Percentiles rank a stretch among this genome's conserved stretches.
phyloP scores from a whole-genome alignment of 2,113 vertebrate genomes.

The Lepidothrix coronata region DNA sequence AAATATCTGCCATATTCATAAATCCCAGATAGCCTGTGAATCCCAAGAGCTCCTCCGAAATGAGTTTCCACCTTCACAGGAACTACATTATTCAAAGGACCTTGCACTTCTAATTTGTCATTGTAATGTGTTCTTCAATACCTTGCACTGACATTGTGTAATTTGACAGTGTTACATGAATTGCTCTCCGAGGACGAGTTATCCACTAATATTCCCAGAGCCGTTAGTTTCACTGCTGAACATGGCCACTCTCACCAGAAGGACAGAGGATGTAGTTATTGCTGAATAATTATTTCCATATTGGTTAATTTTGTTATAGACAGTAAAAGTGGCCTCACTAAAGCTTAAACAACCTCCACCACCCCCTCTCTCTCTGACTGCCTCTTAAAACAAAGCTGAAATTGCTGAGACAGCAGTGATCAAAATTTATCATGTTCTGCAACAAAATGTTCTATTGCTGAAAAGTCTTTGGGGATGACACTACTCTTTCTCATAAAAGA shows the following conservation, averaged over 20 bases:
- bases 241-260: background rate
- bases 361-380: background rate
- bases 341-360: background rate
- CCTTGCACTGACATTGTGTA: slow-evolving; percentile 55
- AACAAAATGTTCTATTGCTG: background rate
- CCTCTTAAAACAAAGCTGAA: slow-evolving; percentile 4
- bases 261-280: slow-evolving; percentile 29
- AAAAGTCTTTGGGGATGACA: background rate
- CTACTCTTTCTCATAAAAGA: background rate
- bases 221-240: slow-evolving; percentile 1
- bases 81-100: slow-evolving; percentile 47
- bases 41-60: slow-evolving; percentile 26
- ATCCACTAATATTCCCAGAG: slow-evolving; percentile 27
- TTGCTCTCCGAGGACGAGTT: slow-evolving; percentile 35
- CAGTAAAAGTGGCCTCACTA: background rate
- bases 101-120: slow-evolving; percentile 54
- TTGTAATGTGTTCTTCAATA: slow-evolving; percentile 50
- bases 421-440: background rate
- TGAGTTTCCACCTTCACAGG: slow-evolving; percentile 29
- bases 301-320: slow-evolving; percentile 42
- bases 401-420: background rate
- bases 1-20: slow-evolving; percentile 11
- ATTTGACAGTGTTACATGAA: slow-evolving; percentile 52
- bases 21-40: background rate
- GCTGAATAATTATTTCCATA: slow-evolving; percentile 59